Evolutionary conservation across 2,888 invertebrate genomes (phyloP).

Genomic region (Mylabris sibirica): DNA sequence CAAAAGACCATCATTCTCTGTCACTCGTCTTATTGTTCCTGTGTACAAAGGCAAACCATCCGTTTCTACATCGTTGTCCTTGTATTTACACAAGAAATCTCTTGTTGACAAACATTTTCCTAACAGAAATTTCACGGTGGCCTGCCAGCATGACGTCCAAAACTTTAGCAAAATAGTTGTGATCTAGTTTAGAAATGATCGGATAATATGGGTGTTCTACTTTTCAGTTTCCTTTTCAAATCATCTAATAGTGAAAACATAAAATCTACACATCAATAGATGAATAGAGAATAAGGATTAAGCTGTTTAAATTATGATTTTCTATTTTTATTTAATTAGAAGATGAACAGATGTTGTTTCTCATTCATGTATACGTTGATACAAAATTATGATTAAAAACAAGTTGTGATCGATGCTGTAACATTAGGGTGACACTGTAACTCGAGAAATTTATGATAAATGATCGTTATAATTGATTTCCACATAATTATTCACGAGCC

Average conservation of each 20-base stretch:
- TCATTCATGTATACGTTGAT: slow-evolving; percentile 43
- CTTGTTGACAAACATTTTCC: slow-evolving; percentile 61
- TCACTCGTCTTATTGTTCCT: slow-evolving; percentile 56
- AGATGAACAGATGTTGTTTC: slow-evolving; percentile 2
- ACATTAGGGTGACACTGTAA: slow-evolving; percentile 42
- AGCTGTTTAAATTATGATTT: neutral
- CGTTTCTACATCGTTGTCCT: slow-evolving; percentile 52
- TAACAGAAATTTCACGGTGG: slow-evolving; percentile 60
- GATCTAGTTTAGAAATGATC: slow-evolving; percentile 1
- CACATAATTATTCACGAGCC: slow-evolving; percentile 61
- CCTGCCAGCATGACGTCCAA: slow-evolving; percentile 51
- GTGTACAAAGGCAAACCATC: slow-evolving; percentile 43
- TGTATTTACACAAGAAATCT: slow-evolving; percentile 60
- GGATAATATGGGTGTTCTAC: neutral
- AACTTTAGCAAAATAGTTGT: slow-evolving; percentile 3
- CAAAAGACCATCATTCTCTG: slow-evolving; percentile 57
- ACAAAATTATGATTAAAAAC: slow-evolving; percentile 53
- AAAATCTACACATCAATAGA: neutral
- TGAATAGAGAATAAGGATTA: neutral
- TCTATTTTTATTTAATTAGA: neutral
- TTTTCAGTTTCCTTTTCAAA: neutral
- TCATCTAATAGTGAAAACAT: neutral
- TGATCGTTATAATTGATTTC: slow-evolving; percentile 61
- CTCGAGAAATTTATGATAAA: slow-evolving; percentile 57
- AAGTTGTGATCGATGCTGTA: slow-evolving; percentile 57